These are phyloP conservation scores for Tauraco erythrolophus DNA, from an alignment of 2,113 vertebrate genomes.

Conservation along the genomic window DNA sequence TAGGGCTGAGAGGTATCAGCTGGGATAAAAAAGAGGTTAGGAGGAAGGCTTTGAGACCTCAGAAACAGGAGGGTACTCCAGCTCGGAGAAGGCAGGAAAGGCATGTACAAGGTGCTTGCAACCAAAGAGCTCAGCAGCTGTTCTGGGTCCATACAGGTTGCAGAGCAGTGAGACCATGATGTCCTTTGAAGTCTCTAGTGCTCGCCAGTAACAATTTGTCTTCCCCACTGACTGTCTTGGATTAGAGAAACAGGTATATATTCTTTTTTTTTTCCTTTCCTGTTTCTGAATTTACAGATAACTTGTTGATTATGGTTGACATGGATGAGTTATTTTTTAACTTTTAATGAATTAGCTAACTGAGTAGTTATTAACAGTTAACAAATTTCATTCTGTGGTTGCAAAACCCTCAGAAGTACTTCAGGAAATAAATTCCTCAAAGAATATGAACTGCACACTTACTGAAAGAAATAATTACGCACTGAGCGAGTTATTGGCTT, in stretches of 20 bases:
- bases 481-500: not conserved
- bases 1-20: not conserved
- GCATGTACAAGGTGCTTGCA: not conserved
- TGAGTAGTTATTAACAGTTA: not conserved
- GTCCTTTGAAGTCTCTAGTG: not conserved
- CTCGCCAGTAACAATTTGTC: not conserved
- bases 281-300: not conserved
- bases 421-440: not conserved
- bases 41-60: not conserved
- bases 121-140: not conserved
- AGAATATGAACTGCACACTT: not conserved
- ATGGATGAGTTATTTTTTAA: not conserved
- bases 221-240: not conserved
- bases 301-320: not conserved
- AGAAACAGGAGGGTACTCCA: not conserved
- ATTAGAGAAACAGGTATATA: not conserved
- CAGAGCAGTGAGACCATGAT: not conserved
- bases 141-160: not conserved
- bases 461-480: not conserved
- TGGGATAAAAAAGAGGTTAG: not conserved
- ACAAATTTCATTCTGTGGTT: not conserved
- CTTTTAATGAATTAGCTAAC: not conserved
- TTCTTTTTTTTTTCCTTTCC: not conserved
- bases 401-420: not conserved
- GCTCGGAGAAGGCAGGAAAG: not conserved